Evolutionary conservation across 1,140 invertebrate species (phyloP).

Genomic region (Scaptomyza hsui): DNA sequence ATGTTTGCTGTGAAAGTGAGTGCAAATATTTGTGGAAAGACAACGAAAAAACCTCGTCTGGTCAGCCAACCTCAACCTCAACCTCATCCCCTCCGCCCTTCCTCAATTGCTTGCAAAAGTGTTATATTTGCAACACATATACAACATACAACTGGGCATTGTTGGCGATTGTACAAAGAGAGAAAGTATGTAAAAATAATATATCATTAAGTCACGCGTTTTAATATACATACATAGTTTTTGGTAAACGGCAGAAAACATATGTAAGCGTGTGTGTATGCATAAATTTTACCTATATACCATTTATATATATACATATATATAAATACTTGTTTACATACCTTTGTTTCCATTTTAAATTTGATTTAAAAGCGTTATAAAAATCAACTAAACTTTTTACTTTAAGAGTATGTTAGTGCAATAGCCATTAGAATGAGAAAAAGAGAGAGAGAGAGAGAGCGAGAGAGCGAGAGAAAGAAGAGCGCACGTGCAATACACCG

Average conservation of each 20-base stretch:
- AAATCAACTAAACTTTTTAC: slow-evolving; percentile 31
- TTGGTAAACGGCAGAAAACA: slow-evolving; percentile 7
- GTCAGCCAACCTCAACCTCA: slow-evolving; percentile 3
- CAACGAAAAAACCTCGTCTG: slow-evolving; percentile 14
- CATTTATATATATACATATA: slow-evolving; percentile 6
- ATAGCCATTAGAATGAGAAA: slow-evolving; percentile 33
- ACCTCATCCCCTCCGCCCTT: neutral
- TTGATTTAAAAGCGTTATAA: slow-evolving; percentile 20
- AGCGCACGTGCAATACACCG: slow-evolving; percentile 41
- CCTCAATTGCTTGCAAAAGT: neutral
- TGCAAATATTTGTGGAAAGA: slow-evolving; percentile 7
- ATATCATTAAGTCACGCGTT: slow-evolving; percentile 41
- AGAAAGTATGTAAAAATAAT: neutral
- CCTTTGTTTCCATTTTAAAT: slow-evolving; percentile 22
- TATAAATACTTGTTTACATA: slow-evolving; percentile 12
- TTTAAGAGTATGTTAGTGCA: slow-evolving; percentile 28
- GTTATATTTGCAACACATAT: no score
- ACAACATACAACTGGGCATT: neutral
- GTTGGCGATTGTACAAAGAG: slow-evolving; percentile 38
- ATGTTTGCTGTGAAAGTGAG: slow-evolving; percentile 1
- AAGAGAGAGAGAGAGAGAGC: neutral
- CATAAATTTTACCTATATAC: neutral
- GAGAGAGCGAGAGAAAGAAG: neutral
- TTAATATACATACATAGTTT: slow-evolving; percentile 31
- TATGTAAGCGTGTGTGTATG: neutral